Conservation (phyloP, 2,888 invertebrate species). For the Silvanus unidentatus region DNA sequence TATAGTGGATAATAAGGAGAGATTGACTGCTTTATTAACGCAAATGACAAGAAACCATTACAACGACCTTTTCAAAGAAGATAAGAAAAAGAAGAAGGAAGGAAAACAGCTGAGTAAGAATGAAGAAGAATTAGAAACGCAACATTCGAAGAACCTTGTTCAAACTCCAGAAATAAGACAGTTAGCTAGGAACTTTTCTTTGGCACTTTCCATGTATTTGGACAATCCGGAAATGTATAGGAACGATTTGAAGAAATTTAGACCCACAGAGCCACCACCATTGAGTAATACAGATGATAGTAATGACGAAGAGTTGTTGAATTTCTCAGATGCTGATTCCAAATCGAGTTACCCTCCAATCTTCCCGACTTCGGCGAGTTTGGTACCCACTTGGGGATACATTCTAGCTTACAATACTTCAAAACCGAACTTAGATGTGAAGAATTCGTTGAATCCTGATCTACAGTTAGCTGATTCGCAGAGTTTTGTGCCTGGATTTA, state of each 20-base stretch:
- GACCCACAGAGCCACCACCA: conserved; percentile 69
- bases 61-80: conserved; percentile 44
- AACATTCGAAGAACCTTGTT: conserved; percentile 60
- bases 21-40: conserved; percentile 59
- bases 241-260: conserved; percentile 66
- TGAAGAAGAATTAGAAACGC: conserved; percentile 52
- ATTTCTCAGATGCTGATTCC: conserved; percentile 64
- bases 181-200: conserved; percentile 77
- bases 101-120: conserved; percentile 20
- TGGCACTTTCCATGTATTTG: conserved; percentile 74
- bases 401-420: conserved; percentile 33
- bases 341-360: conserved; percentile 34
- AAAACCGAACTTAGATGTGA: conserved; percentile 21
- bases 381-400: conserved; percentile 38
- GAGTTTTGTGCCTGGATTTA: conserved; percentile 59
- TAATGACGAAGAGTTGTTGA: conserved; percentile 65
- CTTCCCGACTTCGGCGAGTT: conserved; percentile 46
- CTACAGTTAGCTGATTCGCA: conserved; percentile 65
- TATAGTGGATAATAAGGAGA: conserved; percentile 39
- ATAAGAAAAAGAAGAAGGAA: background rate
- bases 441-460: conserved; percentile 43
- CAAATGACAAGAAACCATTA: conserved; percentile 63
- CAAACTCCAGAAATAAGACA: conserved; percentile 65
- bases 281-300: conserved; percentile 33
- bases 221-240: conserved; percentile 79